Conservation (phyloP, 30 jellyfish, hydroid and myxozoan genomes). For the Turritopsis rubra region DNA sequence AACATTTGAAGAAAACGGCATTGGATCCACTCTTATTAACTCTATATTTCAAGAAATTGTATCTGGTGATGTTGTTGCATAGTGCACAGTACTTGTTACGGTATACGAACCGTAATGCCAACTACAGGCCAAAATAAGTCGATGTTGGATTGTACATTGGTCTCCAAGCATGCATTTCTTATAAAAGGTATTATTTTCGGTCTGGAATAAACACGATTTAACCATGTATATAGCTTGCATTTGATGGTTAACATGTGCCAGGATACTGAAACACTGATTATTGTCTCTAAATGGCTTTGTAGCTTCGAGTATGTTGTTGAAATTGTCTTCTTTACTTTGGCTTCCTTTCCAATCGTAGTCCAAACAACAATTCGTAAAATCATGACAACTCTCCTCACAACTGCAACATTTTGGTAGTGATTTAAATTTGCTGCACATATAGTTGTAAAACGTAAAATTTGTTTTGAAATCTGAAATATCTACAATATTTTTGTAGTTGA, state of each 20-base stretch:
- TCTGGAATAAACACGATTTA: not conserved
- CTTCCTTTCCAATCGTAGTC: not conserved
- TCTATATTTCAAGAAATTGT: not conserved
- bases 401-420: not conserved
- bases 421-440: no score
- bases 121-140: not conserved
- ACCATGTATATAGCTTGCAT: not conserved
- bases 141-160: not conserved
- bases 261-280: not conserved
- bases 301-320: not conserved
- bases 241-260: not conserved
- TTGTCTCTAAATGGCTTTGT: not conserved
- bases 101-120: not conserved
- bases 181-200: not conserved
- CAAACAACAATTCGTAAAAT: not conserved
- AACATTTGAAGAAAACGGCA: no score
- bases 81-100: constrained; percentile 1
- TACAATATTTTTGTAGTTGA: no score
- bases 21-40: not conserved
- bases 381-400: not conserved
- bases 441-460: no score
- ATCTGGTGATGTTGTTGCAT: not conserved
- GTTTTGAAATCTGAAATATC: no score
- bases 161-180: not conserved
- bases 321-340: not conserved